Conservation (phyloP, 64 coral and sea anemone genomes). For the Montipora foliosa region DNA sequence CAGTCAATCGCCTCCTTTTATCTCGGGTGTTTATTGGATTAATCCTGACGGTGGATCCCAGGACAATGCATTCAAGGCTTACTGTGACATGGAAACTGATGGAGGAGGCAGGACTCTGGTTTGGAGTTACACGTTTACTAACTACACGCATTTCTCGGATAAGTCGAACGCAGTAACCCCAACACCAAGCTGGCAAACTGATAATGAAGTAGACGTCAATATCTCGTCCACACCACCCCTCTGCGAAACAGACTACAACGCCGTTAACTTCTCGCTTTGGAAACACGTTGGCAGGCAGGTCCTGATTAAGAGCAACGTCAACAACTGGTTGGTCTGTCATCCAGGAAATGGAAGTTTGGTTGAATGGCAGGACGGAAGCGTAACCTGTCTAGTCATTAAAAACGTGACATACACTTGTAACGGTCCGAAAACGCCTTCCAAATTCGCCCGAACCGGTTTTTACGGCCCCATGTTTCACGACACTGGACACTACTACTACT, state of each 20-base stretch:
- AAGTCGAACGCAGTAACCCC: constrained; percentile 20
- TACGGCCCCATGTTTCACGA: not conserved
- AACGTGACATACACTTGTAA: not conserved
- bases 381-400: constrained; percentile 49
- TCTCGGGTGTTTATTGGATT: constrained; percentile 46
- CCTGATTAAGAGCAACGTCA: constrained; percentile 69
- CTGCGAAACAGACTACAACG: constrained; percentile 69
- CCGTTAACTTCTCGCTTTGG: constrained; percentile 69
- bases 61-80: constrained; percentile 1
- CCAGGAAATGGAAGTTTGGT: constrained; percentile 67
- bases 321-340: constrained; percentile 75
- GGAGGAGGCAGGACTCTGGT: constrained; percentile 35
- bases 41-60: constrained; percentile 26
- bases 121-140: constrained; percentile 19
- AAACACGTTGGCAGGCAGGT: constrained; percentile 59
- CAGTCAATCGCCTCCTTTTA: not conserved
- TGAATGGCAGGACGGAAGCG: constrained; percentile 43
- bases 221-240: constrained; percentile 13
- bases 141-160: not conserved
- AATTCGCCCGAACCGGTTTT: not conserved
- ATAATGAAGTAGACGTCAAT: not conserved
- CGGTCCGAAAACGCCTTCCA: not conserved
- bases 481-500: not conserved
- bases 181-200: constrained; percentile 7
- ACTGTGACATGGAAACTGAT: constrained; percentile 29